A percentile compares a stretch with the other conserved stretches of the same genome.
Conservation (phyloP, 1,140 invertebrate genomes). For the Cephus cinctus region DNA sequence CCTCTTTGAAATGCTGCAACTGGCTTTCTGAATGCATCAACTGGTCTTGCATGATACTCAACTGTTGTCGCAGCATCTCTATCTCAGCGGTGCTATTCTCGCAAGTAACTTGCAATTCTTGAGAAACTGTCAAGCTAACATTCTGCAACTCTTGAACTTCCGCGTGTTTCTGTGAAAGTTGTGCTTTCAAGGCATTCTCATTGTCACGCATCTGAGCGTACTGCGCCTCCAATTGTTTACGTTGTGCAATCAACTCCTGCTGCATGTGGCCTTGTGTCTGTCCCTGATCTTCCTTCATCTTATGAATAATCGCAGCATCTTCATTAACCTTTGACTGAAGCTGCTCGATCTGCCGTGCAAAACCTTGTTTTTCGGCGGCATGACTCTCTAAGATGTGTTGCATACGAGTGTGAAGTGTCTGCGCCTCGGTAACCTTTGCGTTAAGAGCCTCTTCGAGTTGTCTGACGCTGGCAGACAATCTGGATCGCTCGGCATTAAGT, state of each 20-base stretch:
- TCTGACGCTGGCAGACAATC: constrained; percentile 57
- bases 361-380: constrained; percentile 55
- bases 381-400: constrained; percentile 63
- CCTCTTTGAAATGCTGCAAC: constrained; percentile 44
- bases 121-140: constrained; percentile 47
- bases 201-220: constrained; percentile 53
- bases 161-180: constrained; percentile 55
- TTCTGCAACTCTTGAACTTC: constrained; percentile 56
- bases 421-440: constrained; percentile 56
- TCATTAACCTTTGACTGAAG: constrained; percentile 63
- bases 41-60: constrained; percentile 53
- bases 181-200: constrained; percentile 53
- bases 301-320: constrained; percentile 57
- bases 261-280: constrained; percentile 55
- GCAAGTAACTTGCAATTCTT: constrained; percentile 55
- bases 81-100: constrained; percentile 50
- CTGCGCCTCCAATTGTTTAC: constrained; percentile 58
- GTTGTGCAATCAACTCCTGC: constrained; percentile 53
- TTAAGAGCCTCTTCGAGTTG: constrained; percentile 60
- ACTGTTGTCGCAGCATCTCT: constrained; percentile 49
- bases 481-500: constrained; percentile 65
- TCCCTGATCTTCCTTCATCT: constrained; percentile 59
- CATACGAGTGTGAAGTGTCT: constrained; percentile 61
- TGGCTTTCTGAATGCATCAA: constrained; percentile 45
- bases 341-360: constrained; percentile 54